phyloP scores from a whole-genome alignment of 2,888 invertebrate genomes.

The Drosophila antonietae region DNA sequence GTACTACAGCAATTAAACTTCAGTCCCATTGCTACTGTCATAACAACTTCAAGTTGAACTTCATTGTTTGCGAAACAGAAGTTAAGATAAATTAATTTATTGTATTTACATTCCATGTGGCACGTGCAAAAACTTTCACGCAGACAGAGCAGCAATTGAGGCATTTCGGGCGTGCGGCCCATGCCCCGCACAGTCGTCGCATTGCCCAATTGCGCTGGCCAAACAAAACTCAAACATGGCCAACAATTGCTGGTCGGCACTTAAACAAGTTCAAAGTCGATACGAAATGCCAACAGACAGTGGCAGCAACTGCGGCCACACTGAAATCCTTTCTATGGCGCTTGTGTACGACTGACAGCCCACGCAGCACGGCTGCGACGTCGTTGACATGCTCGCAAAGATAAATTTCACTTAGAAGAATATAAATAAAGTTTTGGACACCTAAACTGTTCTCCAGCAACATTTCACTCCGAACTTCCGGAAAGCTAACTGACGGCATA shows the following conservation, averaged over 20 bases:
- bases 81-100: slow-evolving; percentile 56
- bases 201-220: slow-evolving; percentile 23
- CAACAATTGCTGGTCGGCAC: slow-evolving; percentile 45
- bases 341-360: slow-evolving; percentile 31
- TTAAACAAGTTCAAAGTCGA: slow-evolving; percentile 63
- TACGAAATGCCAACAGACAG: slow-evolving; percentile 26
- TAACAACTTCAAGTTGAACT: slow-evolving; percentile 15
- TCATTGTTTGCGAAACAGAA: slow-evolving; percentile 42
- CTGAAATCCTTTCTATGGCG: slow-evolving; percentile 56
- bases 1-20: slow-evolving; percentile 47
- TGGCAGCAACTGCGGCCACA: slow-evolving; percentile 19
- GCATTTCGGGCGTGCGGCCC: slow-evolving; percentile 15
- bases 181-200: slow-evolving; percentile 6
- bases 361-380: slow-evolving; percentile 29
- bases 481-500: slow-evolving; percentile 54
- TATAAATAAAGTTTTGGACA: slow-evolving; percentile 74
- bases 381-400: slow-evolving; percentile 69
- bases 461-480: slow-evolving; percentile 4
- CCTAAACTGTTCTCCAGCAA: slow-evolving; percentile 50
- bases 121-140: slow-evolving; percentile 59
- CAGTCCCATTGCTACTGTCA: slow-evolving; percentile 16
- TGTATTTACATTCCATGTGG: slow-evolving; percentile 60
- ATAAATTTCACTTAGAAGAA: slow-evolving; percentile 79
- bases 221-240: slow-evolving; percentile 47
- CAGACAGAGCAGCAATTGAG: slow-evolving; percentile 23